Evolutionary conservation across 2,888 invertebrate genomes (phyloP).

Genomic region (Protodeltote pygarga): DNA sequence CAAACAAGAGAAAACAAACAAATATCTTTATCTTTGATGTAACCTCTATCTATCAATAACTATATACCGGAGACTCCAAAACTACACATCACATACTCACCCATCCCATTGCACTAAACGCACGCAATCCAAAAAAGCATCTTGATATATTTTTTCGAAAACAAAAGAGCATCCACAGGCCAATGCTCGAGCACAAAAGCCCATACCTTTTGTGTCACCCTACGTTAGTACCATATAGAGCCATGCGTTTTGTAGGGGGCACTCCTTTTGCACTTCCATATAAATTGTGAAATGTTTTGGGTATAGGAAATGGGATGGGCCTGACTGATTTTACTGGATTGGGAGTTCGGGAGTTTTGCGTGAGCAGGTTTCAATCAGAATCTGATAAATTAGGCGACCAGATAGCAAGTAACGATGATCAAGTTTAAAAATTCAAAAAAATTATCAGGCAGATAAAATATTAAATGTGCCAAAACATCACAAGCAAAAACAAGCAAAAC

Average conservation of each 20-base stretch:
- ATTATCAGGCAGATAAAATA: no score
- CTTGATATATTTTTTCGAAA: slow-evolving; percentile 46
- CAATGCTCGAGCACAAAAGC: slow-evolving; percentile 65
- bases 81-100: slow-evolving; percentile 10
- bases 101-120: slow-evolving; percentile 16
- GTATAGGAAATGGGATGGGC: slow-evolving; percentile 43
- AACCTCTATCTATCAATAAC: no score
- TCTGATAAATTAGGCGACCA: no score
- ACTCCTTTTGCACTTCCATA: slow-evolving; percentile 48
- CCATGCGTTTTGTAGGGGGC: slow-evolving; percentile 54
- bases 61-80: background rate
- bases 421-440: no score
- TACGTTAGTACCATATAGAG: slow-evolving; percentile 46
- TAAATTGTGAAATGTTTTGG: slow-evolving; percentile 47
- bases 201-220: slow-evolving; percentile 59
- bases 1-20: no score
- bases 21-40: no score
- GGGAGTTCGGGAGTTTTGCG: slow-evolving; percentile 5
- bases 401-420: no score
- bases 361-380: background rate
- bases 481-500: no score
- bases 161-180: slow-evolving; percentile 59
- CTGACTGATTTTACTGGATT: slow-evolving; percentile 29
- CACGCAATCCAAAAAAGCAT: slow-evolving; percentile 20
- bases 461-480: no score